Evolutionary conservation across 2,888 invertebrate genomes (phyloP).

Genomic region (Athripsodes cinereus): DNA sequence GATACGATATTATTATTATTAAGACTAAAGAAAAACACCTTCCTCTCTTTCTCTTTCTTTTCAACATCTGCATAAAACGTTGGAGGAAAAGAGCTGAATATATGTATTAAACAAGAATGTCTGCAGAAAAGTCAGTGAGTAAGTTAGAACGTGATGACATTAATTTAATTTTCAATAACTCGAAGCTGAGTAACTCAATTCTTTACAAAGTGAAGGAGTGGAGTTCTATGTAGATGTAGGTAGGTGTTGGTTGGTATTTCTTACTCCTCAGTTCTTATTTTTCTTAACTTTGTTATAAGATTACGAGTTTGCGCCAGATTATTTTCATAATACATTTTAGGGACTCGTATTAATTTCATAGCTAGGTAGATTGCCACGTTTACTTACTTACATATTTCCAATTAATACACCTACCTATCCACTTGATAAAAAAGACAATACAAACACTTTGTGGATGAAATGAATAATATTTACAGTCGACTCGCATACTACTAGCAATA

Average conservation of each 20-base stretch:
- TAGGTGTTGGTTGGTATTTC: background rate
- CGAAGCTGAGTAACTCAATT: conserved; percentile 20
- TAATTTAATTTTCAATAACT: conserved; percentile 29
- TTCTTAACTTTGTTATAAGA: background rate
- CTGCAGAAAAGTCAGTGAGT: background rate
- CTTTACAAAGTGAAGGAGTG: background rate
- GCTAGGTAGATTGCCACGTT: no score
- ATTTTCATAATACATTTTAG: background rate
- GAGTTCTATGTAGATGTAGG: background rate
- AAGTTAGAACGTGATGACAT: conserved; percentile 27
- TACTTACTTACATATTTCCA: no score
- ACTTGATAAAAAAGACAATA: no score
- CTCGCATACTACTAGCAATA: no score
- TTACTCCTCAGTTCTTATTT: background rate
- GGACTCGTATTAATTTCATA: no score
- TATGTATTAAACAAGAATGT: background rate
- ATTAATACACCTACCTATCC: no score
- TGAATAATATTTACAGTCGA: no score
- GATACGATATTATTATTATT: background rate
- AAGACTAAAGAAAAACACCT: no score
- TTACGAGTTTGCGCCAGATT: background rate
- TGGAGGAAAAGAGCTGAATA: background rate
- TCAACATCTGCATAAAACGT: background rate
- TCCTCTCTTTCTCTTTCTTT: background rate
- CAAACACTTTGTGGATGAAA: no score